Evolutionary conservation across 2,888 invertebrate genomes (phyloP).

Genomic region (Caprella mutica): DNA sequence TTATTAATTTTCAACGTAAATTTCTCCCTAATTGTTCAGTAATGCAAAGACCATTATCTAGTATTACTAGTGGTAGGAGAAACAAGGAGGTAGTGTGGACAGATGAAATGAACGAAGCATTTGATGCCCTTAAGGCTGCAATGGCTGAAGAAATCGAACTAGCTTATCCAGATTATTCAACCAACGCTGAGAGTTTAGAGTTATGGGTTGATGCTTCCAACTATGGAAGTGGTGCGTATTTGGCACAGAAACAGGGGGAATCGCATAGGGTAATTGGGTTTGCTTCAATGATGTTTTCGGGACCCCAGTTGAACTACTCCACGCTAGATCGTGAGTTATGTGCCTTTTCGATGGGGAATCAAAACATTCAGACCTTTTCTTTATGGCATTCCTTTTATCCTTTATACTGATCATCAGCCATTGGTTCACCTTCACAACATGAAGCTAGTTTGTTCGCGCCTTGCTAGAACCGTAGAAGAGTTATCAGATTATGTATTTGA

Average conservation of each 20-base stretch:
- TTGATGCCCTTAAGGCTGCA: background rate
- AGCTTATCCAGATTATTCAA: background rate
- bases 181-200: background rate
- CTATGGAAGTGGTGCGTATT: background rate
- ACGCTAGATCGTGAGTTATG: background rate
- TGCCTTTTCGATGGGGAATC: background rate
- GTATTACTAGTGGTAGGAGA: background rate
- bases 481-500: too few species aligned
- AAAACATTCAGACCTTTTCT: background rate
- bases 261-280: background rate
- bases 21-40: background rate
- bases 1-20: background rate
- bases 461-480: too few species aligned
- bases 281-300: background rate
- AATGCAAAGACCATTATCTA: background rate
- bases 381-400: background rate
- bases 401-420: conserved; percentile 2
- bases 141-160: background rate
- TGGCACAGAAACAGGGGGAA: background rate
- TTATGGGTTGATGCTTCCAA: background rate
- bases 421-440: too few species aligned
- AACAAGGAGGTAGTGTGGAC: background rate
- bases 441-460: too few species aligned
- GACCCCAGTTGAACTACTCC: background rate
- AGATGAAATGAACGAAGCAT: background rate